Conservation (phyloP, 2,888 invertebrate species). For the Chrysolina oricalcia region DNA sequence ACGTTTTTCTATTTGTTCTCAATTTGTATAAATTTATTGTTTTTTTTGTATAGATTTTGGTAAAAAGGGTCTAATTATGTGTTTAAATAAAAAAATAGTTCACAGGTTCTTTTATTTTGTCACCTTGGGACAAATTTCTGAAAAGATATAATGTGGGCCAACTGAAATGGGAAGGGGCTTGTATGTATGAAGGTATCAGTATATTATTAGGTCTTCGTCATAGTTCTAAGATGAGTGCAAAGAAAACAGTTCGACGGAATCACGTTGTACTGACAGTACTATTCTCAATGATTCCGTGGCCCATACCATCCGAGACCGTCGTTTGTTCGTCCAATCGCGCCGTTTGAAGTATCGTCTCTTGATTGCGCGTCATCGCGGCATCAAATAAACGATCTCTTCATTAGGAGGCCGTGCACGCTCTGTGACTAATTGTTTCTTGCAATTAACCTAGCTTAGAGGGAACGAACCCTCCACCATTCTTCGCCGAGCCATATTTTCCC, state of each 20-base stretch:
- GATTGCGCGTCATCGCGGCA: conserved; percentile 54
- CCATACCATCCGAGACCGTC: conserved; percentile 6
- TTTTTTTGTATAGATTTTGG: no score
- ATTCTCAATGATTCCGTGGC: neutral
- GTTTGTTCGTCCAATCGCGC: conserved; percentile 24
- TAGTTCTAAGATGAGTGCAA: no score
- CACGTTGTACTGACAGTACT: neutral
- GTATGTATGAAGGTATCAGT: no score
- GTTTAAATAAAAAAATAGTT: no score
- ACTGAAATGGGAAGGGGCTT: no score
- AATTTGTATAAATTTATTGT: no score
- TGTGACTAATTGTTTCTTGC: conserved; percentile 64
- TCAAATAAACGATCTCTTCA: conserved; percentile 60
- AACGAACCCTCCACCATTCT: conserved; percentile 41
- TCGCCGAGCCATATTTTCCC: conserved; percentile 41
- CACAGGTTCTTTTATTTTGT: no score
- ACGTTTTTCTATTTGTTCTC: no score
- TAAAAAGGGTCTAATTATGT: no score
- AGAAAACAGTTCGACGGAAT: neutral
- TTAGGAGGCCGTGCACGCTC: conserved; percentile 62
- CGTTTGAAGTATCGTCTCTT: conserved; percentile 39
- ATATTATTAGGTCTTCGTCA: no score
- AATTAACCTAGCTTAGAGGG: conserved; percentile 63
- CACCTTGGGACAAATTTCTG: no score
- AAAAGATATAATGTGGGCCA: no score